Conservation (phyloP, 2,113 vertebrate species). For the Nothoprocta pentlandii region DNA sequence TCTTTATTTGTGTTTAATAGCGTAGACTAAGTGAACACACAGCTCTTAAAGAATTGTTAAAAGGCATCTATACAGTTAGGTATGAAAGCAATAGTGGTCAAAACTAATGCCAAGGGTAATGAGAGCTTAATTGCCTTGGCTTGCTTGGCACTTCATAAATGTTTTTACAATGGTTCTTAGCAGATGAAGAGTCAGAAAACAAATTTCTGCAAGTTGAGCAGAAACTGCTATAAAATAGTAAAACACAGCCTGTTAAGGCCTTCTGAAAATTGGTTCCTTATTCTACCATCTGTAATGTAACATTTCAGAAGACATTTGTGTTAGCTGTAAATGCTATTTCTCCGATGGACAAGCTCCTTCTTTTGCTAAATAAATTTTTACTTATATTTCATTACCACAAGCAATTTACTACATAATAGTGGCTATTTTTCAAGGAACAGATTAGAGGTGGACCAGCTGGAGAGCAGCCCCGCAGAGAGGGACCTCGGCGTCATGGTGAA, state of each 20-base stretch:
- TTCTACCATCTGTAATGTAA: conserved; percentile 20
- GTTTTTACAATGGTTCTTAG: conserved; percentile 43
- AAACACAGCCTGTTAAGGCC: background rate
- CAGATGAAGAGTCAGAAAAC: conserved; percentile 48
- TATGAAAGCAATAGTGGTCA: conserved; percentile 4
- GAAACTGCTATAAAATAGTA: conserved; percentile 4
- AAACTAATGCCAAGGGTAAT: conserved; percentile 48
- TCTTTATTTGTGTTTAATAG: background rate
- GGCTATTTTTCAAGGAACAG: background rate
- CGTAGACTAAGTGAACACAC: conserved; percentile 4
- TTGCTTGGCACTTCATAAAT: conserved; percentile 18
- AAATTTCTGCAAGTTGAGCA: conserved; percentile 37
- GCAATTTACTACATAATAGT: fast-evolving
- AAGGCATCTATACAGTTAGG: background rate
- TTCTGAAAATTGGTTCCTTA: conserved; percentile 12
- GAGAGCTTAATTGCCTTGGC: conserved; percentile 36
- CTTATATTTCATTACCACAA: background rate
- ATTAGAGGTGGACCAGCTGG: no score
- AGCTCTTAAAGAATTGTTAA: conserved; percentile 12
- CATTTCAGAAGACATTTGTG: background rate
- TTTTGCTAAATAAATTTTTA: background rate
- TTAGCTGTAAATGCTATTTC: background rate
- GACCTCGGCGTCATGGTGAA: no score
- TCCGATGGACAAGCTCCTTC: background rate
- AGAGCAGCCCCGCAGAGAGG: no score